Evolutionary conservation across 2,113 vertebrate species (phyloP), one percentile per base, ranked within the genome.

Genomic region (Eclectus roratus): DNA sequence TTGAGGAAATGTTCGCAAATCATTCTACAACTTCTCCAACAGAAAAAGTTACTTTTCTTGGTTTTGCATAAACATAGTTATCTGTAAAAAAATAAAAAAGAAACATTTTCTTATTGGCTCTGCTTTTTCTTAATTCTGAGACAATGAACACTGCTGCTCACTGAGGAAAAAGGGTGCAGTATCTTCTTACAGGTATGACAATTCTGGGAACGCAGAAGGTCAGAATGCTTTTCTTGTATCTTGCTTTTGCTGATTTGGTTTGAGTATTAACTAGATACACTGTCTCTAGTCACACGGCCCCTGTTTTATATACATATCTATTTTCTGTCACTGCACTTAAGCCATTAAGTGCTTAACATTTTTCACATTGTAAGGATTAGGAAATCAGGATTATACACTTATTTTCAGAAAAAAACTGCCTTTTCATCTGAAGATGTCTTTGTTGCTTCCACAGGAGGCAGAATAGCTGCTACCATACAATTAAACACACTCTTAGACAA

Each of bases 321-420:
- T 97, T 97, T 97, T 93, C 85, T 97, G 72, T 94, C 94, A 95
- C 79, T 79, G 44, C 77, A 88, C 78, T 95, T 94, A 94, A 70
- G 50, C 90, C 90, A 56, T 44, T 74, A 89, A 91, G 6, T 58
- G 31, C 17, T 84, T 74, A 50, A 47, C 8, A 6, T 76, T 70
- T 95, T 73, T 94, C 60, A 65, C 55, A 31, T 82, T 84, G 88
- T 53, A 93, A 96, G 65, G 73, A 83, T 93, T 96, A 92, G 56
- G 76, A 91, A 97, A 96, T 96, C 94, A 94, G 55, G 61, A 90
- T 64, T 87, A 56, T 46, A 85, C 64, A 92, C 94, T 97, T 95
- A 43, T 28, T 41, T 95, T 92, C 83, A 88, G 49, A 87, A 91
- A 89, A 90, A 93, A 80, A 15, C 73, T 85, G 11, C 37, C 78